phyloP scores from a whole-genome alignment of 2,113 vertebrate genomes.

The Triplophysa dalaica region DNA sequence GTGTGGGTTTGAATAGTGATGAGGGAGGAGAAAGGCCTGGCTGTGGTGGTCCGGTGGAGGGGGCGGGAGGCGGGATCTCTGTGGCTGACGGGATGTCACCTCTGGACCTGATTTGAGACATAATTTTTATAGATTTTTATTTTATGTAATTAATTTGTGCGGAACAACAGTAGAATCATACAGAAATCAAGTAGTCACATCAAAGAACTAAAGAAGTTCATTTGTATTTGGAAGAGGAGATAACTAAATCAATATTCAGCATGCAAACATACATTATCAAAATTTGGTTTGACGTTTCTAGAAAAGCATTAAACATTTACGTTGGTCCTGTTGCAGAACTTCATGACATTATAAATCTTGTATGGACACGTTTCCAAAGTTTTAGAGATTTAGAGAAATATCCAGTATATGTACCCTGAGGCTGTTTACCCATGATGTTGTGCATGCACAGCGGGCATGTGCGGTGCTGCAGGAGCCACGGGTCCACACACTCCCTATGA shows the following conservation, averaged over 20 bases:
- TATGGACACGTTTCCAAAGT: no score
- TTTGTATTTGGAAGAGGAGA: no score
- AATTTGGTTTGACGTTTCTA: no score
- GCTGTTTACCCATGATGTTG: constrained; percentile 91
- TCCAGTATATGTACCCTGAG: constrained; percentile 5
- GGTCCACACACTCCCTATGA: constrained; percentile 93
- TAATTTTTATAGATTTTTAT: no score
- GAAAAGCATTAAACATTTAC: no score
- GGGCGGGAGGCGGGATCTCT: constrained; percentile 67
- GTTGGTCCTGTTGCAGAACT: no score
- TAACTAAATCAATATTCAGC: no score
- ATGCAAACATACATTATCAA: no score
- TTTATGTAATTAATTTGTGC: no score
- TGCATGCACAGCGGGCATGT: constrained; percentile 98
- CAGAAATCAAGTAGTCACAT: no score
- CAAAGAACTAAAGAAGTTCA: no score
- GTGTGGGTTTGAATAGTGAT: constrained; percentile 80
- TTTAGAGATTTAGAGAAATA: not conserved
- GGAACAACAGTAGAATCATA: not conserved
- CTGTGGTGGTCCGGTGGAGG: constrained; percentile 70
- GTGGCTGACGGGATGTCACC: constrained; percentile 61
- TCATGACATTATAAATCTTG: no score
- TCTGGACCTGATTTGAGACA: constrained; percentile 58
- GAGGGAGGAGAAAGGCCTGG: constrained; percentile 83
- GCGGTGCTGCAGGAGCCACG: constrained; percentile 92